Evolutionary conservation across 2,113 vertebrate genomes (phyloP).

Genomic region (Puffinus mauretanicus): DNA sequence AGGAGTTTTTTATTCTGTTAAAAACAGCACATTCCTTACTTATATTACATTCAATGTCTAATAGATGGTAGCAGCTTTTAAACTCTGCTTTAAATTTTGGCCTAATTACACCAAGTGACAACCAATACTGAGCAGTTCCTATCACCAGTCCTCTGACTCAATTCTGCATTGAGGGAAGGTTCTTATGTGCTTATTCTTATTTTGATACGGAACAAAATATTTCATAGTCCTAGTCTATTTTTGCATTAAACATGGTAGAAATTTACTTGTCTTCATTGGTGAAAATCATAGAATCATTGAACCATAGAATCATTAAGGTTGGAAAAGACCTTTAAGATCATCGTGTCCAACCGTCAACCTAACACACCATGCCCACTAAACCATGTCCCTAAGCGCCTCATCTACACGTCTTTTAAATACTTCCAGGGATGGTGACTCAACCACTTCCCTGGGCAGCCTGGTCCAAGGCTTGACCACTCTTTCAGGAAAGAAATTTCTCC

Average conservation of each 20-base stretch:
- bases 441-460: too few relatives aligned
- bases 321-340: too few relatives aligned
- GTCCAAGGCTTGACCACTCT: too few relatives aligned
- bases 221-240: not conserved
- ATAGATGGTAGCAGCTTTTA: not conserved
- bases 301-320: too few relatives aligned
- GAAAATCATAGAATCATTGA: not conserved
- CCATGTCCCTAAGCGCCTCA: too few relatives aligned
- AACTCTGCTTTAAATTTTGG: not conserved
- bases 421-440: too few relatives aligned
- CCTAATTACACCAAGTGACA: not conserved
- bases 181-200: not conserved
- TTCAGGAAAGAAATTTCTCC: too few relatives aligned
- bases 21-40: not conserved
- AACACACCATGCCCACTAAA: too few relatives aligned
- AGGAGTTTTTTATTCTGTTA: fast-evolving
- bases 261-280: not conserved
- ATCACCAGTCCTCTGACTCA: not conserved
- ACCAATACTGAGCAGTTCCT: not conserved
- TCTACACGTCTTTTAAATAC: too few relatives aligned
- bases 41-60: not conserved
- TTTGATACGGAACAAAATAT: not conserved
- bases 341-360: too few relatives aligned
- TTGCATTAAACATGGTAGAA: not conserved
- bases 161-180: not conserved